Conservation (phyloP, 2,113 vertebrate species). For the Ctenomys sociabilis region DNA sequence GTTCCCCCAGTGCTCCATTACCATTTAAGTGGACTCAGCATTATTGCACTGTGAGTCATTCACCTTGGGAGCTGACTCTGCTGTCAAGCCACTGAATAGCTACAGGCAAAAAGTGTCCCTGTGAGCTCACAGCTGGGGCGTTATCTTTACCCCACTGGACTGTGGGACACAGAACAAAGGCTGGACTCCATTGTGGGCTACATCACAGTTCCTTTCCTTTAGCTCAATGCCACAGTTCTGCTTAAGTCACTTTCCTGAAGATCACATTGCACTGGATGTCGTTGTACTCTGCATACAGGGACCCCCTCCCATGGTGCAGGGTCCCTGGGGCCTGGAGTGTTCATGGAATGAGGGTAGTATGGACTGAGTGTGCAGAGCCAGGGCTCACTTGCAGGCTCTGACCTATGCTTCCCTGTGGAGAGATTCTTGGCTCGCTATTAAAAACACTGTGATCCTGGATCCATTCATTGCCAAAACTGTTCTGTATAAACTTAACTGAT, state of each 20-base stretch:
- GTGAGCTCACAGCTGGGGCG: not conserved
- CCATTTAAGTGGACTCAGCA: not conserved
- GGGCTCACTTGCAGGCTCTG: not conserved
- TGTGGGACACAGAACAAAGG: not conserved
- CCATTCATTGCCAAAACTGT: not conserved
- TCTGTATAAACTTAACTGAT: not conserved
- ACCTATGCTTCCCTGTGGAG: not conserved
- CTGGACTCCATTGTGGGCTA: not conserved
- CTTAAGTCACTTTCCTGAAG: not conserved
- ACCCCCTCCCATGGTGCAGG: not conserved
- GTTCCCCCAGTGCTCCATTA: not conserved
- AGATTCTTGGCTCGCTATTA: not conserved
- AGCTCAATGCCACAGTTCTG: not conserved
- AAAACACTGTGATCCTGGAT: not conserved
- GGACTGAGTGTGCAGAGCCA: too few relatives aligned
- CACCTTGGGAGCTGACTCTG: not conserved
- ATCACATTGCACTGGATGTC: not conserved
- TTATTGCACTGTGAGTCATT: not conserved
- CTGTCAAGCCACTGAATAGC: not conserved
- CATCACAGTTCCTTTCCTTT: not conserved
- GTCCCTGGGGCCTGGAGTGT: not conserved
- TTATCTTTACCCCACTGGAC: not conserved
- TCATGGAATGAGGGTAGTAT: not conserved
- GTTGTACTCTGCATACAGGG: not conserved
- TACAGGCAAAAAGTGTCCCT: not conserved